Percentiles rank a stretch among this genome's conserved stretches.
Evolutionary conservation across 2,888 invertebrate species (phyloP).

Genomic region (Microctonus aethiopoides): DNA sequence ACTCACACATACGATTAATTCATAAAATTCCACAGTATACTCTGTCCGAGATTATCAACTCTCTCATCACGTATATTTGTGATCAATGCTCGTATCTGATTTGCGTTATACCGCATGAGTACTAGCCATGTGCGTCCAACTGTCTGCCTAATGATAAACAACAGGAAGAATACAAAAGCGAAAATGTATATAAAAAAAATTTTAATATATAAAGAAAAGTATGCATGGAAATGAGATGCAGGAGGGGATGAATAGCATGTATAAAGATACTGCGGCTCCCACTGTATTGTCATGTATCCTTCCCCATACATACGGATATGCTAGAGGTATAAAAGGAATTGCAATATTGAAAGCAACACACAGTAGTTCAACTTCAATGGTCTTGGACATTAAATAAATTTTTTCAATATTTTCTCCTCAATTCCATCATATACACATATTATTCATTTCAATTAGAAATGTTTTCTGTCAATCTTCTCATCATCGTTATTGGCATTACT

Average conservation of each 20-base stretch:
- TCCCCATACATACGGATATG: slow-evolving; percentile 31
- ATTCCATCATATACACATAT: not conserved
- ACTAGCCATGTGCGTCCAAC: slow-evolving; percentile 34
- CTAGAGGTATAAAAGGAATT: slow-evolving; percentile 60
- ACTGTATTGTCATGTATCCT: slow-evolving; percentile 34
- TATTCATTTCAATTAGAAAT: not conserved
- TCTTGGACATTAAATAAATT: not conserved
- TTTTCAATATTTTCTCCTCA: not conserved
- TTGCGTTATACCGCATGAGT: slow-evolving; percentile 36
- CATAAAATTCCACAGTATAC: slow-evolving; percentile 50
- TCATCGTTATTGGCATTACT: not conserved
- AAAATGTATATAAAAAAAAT: slow-evolving; percentile 2
- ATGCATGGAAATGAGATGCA: slow-evolving; percentile 8
- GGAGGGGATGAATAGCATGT: slow-evolving; percentile 20
- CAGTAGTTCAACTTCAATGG: slow-evolving; percentile 6
- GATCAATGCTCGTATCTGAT: slow-evolving; percentile 51
- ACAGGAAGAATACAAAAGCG: slow-evolving; percentile 26
- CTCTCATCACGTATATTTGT: slow-evolving; percentile 55
- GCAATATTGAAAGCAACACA: slow-evolving; percentile 42
- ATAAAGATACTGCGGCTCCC: slow-evolving; percentile 39
- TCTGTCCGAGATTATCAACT: slow-evolving; percentile 36
- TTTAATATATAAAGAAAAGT: slow-evolving; percentile 2
- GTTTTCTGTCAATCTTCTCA: not conserved
- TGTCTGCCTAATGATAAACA: slow-evolving; percentile 36
- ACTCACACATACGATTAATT: slow-evolving; percentile 55